Conservation (phyloP, 2,797 vertebrate species). For the Telmatherina bonti region DNA sequence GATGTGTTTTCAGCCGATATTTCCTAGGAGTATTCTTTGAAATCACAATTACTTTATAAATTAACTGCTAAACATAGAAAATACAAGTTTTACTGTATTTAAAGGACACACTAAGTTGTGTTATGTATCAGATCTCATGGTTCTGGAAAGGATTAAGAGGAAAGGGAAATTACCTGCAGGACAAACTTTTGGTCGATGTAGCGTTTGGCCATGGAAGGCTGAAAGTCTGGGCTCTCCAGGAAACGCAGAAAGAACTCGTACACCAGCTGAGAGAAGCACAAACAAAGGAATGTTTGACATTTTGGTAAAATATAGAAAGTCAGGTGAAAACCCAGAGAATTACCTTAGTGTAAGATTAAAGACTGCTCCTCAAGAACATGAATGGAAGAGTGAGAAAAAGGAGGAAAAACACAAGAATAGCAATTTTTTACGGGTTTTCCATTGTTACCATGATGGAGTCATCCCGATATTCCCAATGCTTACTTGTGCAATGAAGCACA, state of each 20-base stretch:
- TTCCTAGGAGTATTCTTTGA: not conserved
- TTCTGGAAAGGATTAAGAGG: no score
- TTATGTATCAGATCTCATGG: no score
- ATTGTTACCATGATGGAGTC: no score
- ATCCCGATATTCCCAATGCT: no score
- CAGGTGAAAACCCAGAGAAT: not conserved
- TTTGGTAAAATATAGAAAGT: not conserved
- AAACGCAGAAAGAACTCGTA: conserved; percentile 96
- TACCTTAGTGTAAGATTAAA: not conserved
- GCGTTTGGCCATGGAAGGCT: conserved; percentile 93
- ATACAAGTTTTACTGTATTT: not conserved
- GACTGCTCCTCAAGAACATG: not conserved
- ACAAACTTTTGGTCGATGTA: conserved; percentile 96
- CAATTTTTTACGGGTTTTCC: no score
- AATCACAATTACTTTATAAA: conserved; percentile 5
- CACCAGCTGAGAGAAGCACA: conserved; percentile 82
- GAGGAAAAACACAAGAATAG: not conserved
- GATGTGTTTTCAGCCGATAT: not conserved
- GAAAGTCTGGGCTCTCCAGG: conserved; percentile 94
- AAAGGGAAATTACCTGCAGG: conserved; percentile 81
- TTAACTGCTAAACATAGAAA: conserved; percentile 1
- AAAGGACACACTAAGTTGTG: not conserved
- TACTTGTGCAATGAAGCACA: no score
- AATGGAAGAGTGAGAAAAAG: not conserved
- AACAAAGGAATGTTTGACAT: conserved; percentile 4